Conservation (phyloP, 2,888 invertebrate genomes). For the Endotricha flammealis region DNA sequence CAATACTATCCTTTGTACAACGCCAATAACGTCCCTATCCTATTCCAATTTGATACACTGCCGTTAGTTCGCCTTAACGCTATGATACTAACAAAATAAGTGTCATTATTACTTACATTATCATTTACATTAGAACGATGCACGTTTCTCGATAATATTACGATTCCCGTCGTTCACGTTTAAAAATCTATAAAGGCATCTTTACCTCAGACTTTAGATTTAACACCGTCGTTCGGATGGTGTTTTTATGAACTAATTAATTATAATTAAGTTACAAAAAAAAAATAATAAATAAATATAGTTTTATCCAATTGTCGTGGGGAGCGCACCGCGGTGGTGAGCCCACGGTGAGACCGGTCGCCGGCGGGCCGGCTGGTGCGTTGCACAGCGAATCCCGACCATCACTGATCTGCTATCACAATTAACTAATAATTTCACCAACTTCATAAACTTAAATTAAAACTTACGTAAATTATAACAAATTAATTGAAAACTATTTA, state of each 20-base stretch:
- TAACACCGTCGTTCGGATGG: conserved; percentile 70
- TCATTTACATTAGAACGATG: conserved; percentile 68
- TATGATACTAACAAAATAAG: conserved; percentile 73
- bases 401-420: conserved; percentile 71
- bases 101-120: conserved; percentile 72
- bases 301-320: conserved; percentile 57
- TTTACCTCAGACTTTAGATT: conserved; percentile 78
- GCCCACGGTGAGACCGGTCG: conserved; percentile 15
- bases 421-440: conserved; percentile 71
- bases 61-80: conserved; percentile 65
- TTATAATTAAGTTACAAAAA: conserved; percentile 66
- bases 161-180: conserved; percentile 62
- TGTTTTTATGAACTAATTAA: conserved; percentile 65
- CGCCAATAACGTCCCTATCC: conserved; percentile 72
- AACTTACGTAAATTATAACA: conserved; percentile 51
- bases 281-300: conserved; percentile 70
- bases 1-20: conserved; percentile 76
- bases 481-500: conserved; percentile 64
- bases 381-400: conserved; percentile 32
- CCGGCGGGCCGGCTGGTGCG: conserved; percentile 16
- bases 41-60: conserved; percentile 68
- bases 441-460: conserved; percentile 51
- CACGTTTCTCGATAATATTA: conserved; percentile 61
- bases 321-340: conserved; percentile 27
- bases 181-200: conserved; percentile 78